Conservation (phyloP, 64 coral and sea anemone species). For the Pocillopora verrucosa region DNA sequence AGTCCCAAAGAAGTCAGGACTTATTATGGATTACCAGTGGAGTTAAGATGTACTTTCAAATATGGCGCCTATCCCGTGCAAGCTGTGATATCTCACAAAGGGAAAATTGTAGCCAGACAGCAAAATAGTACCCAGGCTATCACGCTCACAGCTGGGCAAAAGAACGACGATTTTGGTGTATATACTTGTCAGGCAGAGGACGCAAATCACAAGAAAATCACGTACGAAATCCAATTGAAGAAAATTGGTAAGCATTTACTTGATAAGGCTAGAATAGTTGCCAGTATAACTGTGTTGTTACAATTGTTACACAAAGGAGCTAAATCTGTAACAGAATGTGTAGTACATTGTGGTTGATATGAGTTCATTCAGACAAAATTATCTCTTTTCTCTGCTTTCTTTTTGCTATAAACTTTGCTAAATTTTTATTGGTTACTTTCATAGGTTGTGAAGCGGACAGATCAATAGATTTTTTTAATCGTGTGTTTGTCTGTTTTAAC, state of each 20-base stretch:
- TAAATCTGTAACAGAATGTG: background rate
- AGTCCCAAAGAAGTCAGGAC: background rate
- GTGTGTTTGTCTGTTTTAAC: too few species aligned
- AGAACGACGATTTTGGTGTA: background rate
- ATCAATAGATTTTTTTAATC: too few species aligned
- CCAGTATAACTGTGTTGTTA: background rate
- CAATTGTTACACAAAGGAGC: background rate
- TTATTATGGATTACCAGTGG: slow-evolving; percentile 16
- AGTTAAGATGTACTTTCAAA: slow-evolving; percentile 13
- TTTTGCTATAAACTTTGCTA: too few species aligned
- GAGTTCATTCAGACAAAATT: too few species aligned
- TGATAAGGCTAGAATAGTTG: too few species aligned
- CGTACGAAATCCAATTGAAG: background rate
- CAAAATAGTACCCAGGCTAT: background rate
- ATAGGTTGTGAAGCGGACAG: too few species aligned
- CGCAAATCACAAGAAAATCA: background rate
- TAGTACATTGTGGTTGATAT: too few species aligned
- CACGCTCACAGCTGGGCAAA: background rate
- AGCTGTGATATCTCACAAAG: background rate
- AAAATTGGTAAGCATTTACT: background rate
- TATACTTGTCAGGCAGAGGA: slow-evolving; percentile 34
- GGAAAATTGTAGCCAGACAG: background rate
- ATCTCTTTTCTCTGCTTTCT: too few species aligned
- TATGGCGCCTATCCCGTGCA: slow-evolving; percentile 15
- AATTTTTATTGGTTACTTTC: too few species aligned